Evolutionary conservation across 2,797 vertebrate species (phyloP).

Genomic region (Sebastes oblongus): DNA sequence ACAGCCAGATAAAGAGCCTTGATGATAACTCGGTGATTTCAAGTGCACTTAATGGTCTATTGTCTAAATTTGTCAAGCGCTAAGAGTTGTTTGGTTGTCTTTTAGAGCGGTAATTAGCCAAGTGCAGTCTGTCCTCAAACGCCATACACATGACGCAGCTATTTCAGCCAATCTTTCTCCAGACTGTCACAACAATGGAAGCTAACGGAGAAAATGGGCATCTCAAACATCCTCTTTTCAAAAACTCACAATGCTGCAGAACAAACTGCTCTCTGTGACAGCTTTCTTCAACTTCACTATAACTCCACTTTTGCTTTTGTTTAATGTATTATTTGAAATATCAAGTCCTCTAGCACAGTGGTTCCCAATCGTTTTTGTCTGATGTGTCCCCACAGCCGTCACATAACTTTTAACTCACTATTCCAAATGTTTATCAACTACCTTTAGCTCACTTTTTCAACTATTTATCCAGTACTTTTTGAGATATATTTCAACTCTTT

Average conservation of each 20-base stretch:
- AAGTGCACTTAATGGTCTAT: constrained; percentile 67
- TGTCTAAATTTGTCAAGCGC: constrained; percentile 71
- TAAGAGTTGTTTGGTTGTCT: constrained; percentile 66
- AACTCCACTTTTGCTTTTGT: neutral
- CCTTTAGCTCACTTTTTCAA: too few species aligned
- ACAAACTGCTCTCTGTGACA: constrained; percentile 8
- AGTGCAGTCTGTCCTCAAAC: constrained; percentile 63
- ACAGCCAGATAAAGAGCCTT: constrained; percentile 50
- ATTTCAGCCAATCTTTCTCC: constrained; percentile 65
- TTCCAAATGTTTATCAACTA: rapidly evolving
- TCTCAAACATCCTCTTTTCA: constrained; percentile 27
- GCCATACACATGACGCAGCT: constrained; percentile 53
- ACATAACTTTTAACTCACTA: neutral
- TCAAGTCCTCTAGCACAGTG: neutral
- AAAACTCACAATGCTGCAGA: constrained; percentile 11
- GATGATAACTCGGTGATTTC: constrained; percentile 65
- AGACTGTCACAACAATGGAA: constrained; percentile 61
- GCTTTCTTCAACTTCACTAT: neutral
- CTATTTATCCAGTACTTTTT: neutral
- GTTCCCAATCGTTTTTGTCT: neutral
- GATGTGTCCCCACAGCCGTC: neutral
- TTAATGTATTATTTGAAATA: constrained; percentile 2
- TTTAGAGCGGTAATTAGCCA: constrained; percentile 67
- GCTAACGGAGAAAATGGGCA: constrained; percentile 56
- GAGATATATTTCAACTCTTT: neutral